These are phyloP conservation scores for Neotoxoptera formosana DNA, from an alignment of 1,140 invertebrate genomes.

Conservation along the genomic window DNA sequence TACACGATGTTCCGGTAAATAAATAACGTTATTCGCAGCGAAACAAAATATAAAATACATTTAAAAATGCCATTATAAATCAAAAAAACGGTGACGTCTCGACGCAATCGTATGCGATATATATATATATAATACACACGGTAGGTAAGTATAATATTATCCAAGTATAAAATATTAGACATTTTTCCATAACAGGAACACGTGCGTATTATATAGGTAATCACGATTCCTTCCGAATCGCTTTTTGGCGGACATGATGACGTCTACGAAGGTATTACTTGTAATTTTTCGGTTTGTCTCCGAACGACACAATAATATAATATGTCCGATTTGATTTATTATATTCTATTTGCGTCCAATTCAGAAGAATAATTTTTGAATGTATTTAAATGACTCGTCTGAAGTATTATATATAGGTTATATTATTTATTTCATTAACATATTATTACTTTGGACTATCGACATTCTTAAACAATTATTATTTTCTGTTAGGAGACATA, in stretches of 20 bases:
- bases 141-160: not conserved
- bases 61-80: constrained; percentile 31
- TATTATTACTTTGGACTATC: too few relatives aligned
- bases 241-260: not conserved
- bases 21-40: not conserved
- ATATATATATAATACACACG: not conserved
- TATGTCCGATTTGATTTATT: too few relatives aligned
- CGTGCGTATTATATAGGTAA: not conserved
- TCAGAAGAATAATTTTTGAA: too few relatives aligned
- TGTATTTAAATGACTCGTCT: too few relatives aligned
- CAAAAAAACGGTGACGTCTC: not conserved
- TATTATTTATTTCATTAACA: too few relatives aligned
- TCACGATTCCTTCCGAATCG: not conserved
- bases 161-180: not conserved
- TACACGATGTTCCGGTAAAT: not conserved
- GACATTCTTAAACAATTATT: too few relatives aligned
- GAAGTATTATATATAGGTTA: not conserved
- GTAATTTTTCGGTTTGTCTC: not conserved
- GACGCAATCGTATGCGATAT: not conserved
- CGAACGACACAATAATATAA: too few relatives aligned
- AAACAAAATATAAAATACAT: constrained; percentile 7
- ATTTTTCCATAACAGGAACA: not conserved
- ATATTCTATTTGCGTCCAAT: too few relatives aligned
- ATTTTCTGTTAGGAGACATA: too few relatives aligned
- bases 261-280: not conserved